Base-by-base conservation (phyloP, 1,140 invertebrate genomes). In the Penaeus vannamei region DNA sequence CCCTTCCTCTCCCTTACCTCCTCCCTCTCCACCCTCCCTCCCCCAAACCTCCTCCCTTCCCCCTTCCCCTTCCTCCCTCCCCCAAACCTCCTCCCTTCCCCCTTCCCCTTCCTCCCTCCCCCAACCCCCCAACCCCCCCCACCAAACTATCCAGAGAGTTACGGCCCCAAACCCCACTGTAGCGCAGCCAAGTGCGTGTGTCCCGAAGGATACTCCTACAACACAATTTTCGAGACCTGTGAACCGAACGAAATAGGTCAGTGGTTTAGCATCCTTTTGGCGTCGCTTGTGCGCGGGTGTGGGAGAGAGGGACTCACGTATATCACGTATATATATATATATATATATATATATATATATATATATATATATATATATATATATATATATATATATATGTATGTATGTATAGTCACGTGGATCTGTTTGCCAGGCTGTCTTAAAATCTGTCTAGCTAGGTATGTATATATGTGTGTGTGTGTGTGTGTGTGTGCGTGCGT, bases 171-270 rank as follows among this genome's bases (percentile, higher is more conserved):
- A 69, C 90, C 90, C 29, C 77, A 79, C n/a, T 90, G 90, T 81
- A 59, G 85, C 14, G 59, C 81, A 19, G 81, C 85, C 12, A 87
- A 90, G 60, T 90, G 90, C 77, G 80, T 20, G 5, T 90, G 90
- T 84, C 86, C 90, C 17, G 19, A 61, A 19, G 86, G 82, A 19
- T 90, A 59, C 69, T n/a, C 59, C 19, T 90, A 90, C 77, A 81
- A 88, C 69, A 4, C 62, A 1, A 29, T 36, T 59, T 32, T 29
- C 14, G 26, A 90, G 61, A 42, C 26, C 22, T 90, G 90, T 66
- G 86, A 85, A 14, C 19, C 42, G n/a, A 29, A 59, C 53, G 59
- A 23, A 29, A 60, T 32, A n/a, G 84, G 84, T 85, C 59, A 86
- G 76, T 86, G 53, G 59, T 4, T 36, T 61, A 17, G 10, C 26